These are phyloP conservation scores for Zaprionus ornatus DNA, from an alignment of 1,140 invertebrate species.

Conservation along the genomic window DNA sequence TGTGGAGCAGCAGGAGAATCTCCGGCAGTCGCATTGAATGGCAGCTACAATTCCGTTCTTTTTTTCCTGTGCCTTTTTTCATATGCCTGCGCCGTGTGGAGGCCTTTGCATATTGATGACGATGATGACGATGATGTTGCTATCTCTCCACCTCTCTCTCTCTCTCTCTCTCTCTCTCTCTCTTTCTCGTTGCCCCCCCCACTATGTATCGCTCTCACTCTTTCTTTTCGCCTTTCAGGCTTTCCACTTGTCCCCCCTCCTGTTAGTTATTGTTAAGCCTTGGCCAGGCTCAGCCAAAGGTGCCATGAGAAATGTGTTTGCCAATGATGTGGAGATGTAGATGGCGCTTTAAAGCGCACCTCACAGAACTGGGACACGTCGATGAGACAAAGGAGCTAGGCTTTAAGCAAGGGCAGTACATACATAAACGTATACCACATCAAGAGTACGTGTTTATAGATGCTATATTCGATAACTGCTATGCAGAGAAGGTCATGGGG, in stretches of 20 bases:
- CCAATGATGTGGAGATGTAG: constrained; percentile 30
- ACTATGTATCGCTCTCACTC: constrained; percentile 5
- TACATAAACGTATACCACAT: background rate
- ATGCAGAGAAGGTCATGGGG: background rate
- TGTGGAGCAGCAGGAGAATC: constrained; percentile 12
- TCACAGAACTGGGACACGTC: constrained; percentile 60
- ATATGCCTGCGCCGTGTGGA: constrained; percentile 21
- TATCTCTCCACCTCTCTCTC: constrained; percentile 4
- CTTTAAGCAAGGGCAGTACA: constrained; percentile 5
- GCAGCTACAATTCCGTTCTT: constrained; percentile 50
- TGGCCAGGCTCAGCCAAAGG: constrained; percentile 31
- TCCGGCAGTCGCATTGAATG: constrained; percentile 49
- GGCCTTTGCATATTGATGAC: constrained; percentile 76
- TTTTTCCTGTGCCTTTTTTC: constrained; percentile 20
- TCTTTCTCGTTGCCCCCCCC: background rate
- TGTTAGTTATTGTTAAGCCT: constrained; percentile 51
- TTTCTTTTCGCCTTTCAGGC: constrained; percentile 14
- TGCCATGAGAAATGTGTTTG: constrained; percentile 43
- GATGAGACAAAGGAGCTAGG: constrained; percentile 16
- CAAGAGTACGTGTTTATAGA: background rate
- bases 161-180: background rate
- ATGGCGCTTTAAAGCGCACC: constrained; percentile 45
- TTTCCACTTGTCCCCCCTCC: background rate
- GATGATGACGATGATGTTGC: constrained; percentile 42
- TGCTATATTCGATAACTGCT: background rate